Evolutionary conservation across 1,140 invertebrate species (phyloP), one percentile per base, ranked within the genome.

Genomic region (Copidosoma floridanum): DNA sequence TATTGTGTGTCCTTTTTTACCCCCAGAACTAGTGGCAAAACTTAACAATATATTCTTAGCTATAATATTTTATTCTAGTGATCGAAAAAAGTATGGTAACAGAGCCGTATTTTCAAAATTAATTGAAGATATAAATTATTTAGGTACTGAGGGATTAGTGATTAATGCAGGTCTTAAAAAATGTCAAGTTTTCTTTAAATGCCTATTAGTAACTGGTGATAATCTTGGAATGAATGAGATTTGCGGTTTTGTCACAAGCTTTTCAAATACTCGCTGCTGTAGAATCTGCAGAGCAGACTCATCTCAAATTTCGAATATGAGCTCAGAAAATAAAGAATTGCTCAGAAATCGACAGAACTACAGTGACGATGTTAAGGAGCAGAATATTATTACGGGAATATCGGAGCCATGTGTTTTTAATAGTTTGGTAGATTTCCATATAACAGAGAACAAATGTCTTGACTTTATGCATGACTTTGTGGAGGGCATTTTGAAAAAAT

Each of bases 111-210:
- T 43, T 20, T 10, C 18, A 3, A n/a, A 43, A 18, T 8, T 43
- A 20, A 43, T 43, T n/a, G 18, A 43, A 3, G 11, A 43, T 43
- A 43, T 43, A 8, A 43, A 43, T 20, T 18, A 10, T 44, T 54
- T 65, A 38, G 47, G 46, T 52, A 32, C 23, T 18, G 40, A 65
- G 8, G 58, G 63, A 21, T 21, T 20, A 3, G 23, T 46, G 3
- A 7, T 24, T 46, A 46, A 6, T 46, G n/a, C n/a, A n/a, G n/a
- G n/a, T n/a, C n/a, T n/a, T n/a, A n/a, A n/a, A n/a, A n/a, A n/a
- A n/a, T n/a, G 43, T 21, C 20, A 5, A 21, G 3, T 20, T 46
- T 46, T n/a, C 14, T n/a, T 11, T n/a, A 16, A 11, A 7, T 7
- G 18, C 3, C 5, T 3, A 21, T 7, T 12, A 21, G 8, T 46